Evolutionary conservation across 2,888 invertebrate genomes (phyloP).

Genomic region (Drosophila borborema): DNA sequence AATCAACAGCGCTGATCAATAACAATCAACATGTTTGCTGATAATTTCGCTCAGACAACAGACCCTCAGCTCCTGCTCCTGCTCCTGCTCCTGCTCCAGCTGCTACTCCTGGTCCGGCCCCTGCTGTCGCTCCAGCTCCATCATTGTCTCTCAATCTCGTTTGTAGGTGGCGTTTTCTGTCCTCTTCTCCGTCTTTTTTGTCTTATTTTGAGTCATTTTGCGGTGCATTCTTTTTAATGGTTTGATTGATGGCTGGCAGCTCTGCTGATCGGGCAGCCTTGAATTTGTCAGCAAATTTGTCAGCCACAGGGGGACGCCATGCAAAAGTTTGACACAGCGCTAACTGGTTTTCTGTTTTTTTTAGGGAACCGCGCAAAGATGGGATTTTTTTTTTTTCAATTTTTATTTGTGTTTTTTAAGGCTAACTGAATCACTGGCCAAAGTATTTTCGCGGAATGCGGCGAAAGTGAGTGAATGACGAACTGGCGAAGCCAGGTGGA

Average conservation of each 20-base stretch:
- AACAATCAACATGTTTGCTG: slow-evolving; percentile 82
- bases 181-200: not conserved
- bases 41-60: slow-evolving; percentile 68
- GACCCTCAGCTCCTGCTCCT: slow-evolving; percentile 34
- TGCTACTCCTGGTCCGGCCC: slow-evolving; percentile 3
- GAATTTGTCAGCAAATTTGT: slow-evolving; percentile 80
- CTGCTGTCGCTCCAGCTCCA: not conserved
- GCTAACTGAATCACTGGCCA: slow-evolving; percentile 71
- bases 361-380: slow-evolving; percentile 13
- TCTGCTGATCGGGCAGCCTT: slow-evolving; percentile 71
- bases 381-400: slow-evolving; percentile 20
- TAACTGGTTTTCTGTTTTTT: slow-evolving; percentile 61
- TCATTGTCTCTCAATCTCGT: not conserved
- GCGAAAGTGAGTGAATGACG: slow-evolving; percentile 55
- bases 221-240: slow-evolving; percentile 80
- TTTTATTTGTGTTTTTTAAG: slow-evolving; percentile 26
- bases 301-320: slow-evolving; percentile 51
- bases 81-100: slow-evolving; percentile 2
- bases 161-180: slow-evolving; percentile 69
- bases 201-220: slow-evolving; percentile 64
- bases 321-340: slow-evolving; percentile 47
- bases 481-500: slow-evolving; percentile 42
- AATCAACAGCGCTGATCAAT: slow-evolving; percentile 80
- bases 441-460: slow-evolving; percentile 64
- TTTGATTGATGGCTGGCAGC: slow-evolving; percentile 78